A percentile compares a stretch with the other conserved stretches of the same genome.
Evolutionary conservation across 2,113 vertebrate genomes (phyloP).

Genomic region (Anarrhichthys ocellatus): DNA sequence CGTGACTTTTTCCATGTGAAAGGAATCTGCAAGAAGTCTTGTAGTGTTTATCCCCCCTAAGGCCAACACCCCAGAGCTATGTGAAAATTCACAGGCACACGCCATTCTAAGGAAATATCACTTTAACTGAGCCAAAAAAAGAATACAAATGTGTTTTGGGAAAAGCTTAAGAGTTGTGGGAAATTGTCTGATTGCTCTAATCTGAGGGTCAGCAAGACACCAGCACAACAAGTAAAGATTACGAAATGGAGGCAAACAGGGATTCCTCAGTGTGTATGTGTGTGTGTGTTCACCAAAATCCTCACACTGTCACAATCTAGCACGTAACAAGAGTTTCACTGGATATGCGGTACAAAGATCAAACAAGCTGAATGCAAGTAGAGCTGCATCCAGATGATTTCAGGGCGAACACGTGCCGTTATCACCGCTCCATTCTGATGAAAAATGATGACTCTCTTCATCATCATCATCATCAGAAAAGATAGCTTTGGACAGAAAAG

Average conservation of each 20-base stretch:
- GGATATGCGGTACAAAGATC: constrained; percentile 35
- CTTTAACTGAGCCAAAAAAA: not conserved
- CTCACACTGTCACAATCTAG: constrained; percentile 12
- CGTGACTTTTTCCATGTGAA: constrained; percentile 38
- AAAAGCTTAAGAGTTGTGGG: constrained; percentile 14
- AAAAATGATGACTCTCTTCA: constrained; percentile 37
- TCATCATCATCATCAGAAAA: constrained; percentile 45
- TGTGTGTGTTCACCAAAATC: constrained; percentile 11
- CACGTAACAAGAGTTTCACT: constrained; percentile 28
- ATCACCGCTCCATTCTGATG: constrained; percentile 48
- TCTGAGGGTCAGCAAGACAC: not conserved
- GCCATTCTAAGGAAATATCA: constrained; percentile 32
- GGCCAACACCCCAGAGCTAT: constrained; percentile 52
- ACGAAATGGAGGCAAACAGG: not conserved
- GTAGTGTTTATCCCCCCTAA: constrained; percentile 54
- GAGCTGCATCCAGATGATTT: constrained; percentile 55
- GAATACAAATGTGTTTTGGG: not conserved
- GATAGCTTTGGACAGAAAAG: constrained; percentile 20
- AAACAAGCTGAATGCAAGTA: constrained; percentile 66
- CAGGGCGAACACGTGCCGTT: constrained; percentile 41
- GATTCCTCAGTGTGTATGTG: not conserved
- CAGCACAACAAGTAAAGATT: not conserved
- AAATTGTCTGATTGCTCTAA: constrained; percentile 3
- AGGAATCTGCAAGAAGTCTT: constrained; percentile 40
- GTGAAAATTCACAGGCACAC: constrained; percentile 26